Base-by-base conservation (phyloP, 1,140 invertebrate genomes). In the Drosophila asahinai region DNA sequence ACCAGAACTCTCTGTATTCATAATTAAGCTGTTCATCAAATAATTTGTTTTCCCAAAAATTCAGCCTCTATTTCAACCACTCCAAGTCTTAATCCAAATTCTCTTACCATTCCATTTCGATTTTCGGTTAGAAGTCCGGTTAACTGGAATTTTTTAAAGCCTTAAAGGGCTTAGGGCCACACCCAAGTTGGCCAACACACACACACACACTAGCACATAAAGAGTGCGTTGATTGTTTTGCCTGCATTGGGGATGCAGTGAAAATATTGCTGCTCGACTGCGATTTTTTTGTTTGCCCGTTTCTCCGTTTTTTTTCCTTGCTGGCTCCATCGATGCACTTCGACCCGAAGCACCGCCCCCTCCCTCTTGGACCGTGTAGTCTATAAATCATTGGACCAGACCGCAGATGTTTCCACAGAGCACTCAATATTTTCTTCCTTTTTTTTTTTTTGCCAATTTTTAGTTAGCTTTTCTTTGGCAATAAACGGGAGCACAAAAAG, bases 201-300 rank as follows among this genome's bases (percentile, higher is more conserved):
- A 45, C 27, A 36, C 40, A 27, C 60, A 49, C 33, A 55, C 42
- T 25, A 25, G 22, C 6, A 49, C 47, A 36, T n/a, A 63, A 14
- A 55, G 14, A 48, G 63, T 58, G 27, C 42, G 38, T 77, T 30
- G 52, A 59, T 59, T 66, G 61, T 75, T 75, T 75, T 73, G 63
- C 68, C 51, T 55, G 72, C 49, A 75, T 75, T 45, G 61, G 61
- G 38, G 52, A 77, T 66, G 55, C 74, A 75, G 72, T 59, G 54
- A 75, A 77, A 77, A 75, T 75, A 75, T 65, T 65, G 60, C 58
- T 75, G 36, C 61, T 38, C 19, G 11, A 52, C 54, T 75, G 36
- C 33, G 48, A 75, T 59, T 73, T 76, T 38, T 73, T 73, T 75
- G 57, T 57, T 49, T 73, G 42, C 49, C 42, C 25, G 33, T 19